These are phyloP conservation scores for Euborellia annulipes DNA, from an alignment of 1,140 invertebrate genomes.

Conservation along the genomic window DNA sequence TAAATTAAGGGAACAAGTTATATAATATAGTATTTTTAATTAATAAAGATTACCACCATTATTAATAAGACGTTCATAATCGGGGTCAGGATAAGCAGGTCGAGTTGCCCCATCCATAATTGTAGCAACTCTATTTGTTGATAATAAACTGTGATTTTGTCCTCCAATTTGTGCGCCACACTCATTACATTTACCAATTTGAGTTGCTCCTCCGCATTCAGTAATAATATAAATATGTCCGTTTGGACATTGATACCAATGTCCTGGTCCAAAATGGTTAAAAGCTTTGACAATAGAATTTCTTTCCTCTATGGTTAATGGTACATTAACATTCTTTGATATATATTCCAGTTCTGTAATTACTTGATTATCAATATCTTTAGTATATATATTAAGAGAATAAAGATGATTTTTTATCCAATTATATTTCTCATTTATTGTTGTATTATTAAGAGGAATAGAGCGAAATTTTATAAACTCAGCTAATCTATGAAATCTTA, in stretches of 20 bases:
- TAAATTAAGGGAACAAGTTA: too few species aligned
- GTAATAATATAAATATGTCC: slow-evolving; percentile 53
- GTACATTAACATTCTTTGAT: slow-evolving; percentile 11
- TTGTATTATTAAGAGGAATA: neutral
- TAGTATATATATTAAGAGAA: neutral
- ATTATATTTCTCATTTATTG: neutral
- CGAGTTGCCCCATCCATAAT: slow-evolving; percentile 39
- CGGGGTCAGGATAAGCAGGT: slow-evolving; percentile 29
- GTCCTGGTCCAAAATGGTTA: slow-evolving; percentile 40
- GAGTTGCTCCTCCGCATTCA: slow-evolving; percentile 54
- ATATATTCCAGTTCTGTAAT: slow-evolving; percentile 8
- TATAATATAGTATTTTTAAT: too few species aligned
- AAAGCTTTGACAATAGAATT: slow-evolving; percentile 40
- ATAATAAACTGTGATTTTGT: slow-evolving; percentile 30
- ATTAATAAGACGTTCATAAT: too few species aligned
- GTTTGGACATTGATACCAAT: slow-evolving; percentile 61
- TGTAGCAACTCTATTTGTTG: slow-evolving; percentile 33
- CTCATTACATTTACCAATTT: slow-evolving; percentile 36
- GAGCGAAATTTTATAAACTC: neutral
- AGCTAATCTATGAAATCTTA: neutral
- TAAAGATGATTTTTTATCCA: neutral
- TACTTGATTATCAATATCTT: slow-evolving; percentile 1
- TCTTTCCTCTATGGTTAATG: slow-evolving; percentile 35
- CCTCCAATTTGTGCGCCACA: slow-evolving; percentile 49
- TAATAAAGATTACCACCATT: too few species aligned